Base-by-base conservation (phyloP, 2,888 invertebrate genomes). In the Plagodis pulveraria region DNA sequence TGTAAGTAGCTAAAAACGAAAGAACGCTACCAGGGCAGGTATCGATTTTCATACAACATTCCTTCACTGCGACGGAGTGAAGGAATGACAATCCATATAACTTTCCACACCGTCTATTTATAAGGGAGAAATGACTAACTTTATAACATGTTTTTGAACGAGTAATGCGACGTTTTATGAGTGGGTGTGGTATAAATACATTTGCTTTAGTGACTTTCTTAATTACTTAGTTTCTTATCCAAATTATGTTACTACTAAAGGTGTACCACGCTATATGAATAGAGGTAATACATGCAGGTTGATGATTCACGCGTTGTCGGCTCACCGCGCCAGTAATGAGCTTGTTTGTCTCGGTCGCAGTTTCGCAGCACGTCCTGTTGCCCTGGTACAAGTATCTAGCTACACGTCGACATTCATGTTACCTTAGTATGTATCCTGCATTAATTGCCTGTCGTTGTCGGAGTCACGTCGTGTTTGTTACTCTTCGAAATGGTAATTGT, bases 261-360 rank as follows among this genome's bases (percentile, higher is more conserved):
- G 1, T 2, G 5, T 38, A 38, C 22, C 32, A 38, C 10, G 32
- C 46, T 58, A 51, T 41, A 5, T 35, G 32, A 33, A 43, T 43
- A 48, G 57, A 52, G 40, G 41, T 45, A 48, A 35, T 44, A 49
- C 51, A 66, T 62, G 58, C 77, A 71, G 71, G 71, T 77, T 69
- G 74, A 71, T 69, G 74, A 72, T 41, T 50, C 41, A 33, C 69
- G 63, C 72, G 66, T 69, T 69, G 63, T 68, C 70, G 72, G 73
- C 77, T 71, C 71, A 77, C 81, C 81, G 74, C 77, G 76, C 63
- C 69, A 69, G 77, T 82, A 83, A 83, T 83, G 81, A 83, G 81
- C 80, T 77, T 81, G 81, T 83, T 83, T 83, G 80, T 80, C 80
- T 78, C 76, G 69, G 78, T 81, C 80, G 78, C 73, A 79, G 73